These are phyloP conservation scores for Agrilus mali DNA, from an alignment of 2,888 invertebrate species.

Conservation along the genomic window DNA sequence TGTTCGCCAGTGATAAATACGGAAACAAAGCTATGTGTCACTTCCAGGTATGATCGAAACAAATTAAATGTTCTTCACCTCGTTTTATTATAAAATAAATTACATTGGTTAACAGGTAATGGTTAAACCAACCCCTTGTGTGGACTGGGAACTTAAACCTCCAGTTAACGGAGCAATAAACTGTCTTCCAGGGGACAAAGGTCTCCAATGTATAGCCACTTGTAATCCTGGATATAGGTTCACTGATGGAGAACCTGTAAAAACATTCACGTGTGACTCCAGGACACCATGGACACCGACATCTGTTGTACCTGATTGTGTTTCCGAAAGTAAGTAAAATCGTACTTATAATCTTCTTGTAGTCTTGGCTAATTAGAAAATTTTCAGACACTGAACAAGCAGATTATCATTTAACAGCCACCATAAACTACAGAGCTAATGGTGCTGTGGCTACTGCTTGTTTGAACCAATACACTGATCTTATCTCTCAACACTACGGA, in stretches of 20 bases:
- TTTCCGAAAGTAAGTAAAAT: constrained; percentile 66
- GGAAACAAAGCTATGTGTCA: constrained; percentile 83
- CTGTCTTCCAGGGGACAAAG: constrained; percentile 70
- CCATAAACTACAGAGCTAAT: constrained; percentile 77
- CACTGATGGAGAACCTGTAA: constrained; percentile 79
- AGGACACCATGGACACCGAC: constrained; percentile 77
- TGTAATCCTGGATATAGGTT: constrained; percentile 82
- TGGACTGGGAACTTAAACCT: constrained; percentile 84
- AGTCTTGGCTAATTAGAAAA: constrained; percentile 4
- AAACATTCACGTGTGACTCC: constrained; percentile 74
- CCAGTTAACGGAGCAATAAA: constrained; percentile 83
- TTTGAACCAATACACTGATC: constrained; percentile 72
- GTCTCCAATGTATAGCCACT: constrained; percentile 78
- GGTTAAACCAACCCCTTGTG: constrained; percentile 87
- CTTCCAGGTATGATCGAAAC: constrained; percentile 56
- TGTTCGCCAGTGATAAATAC: constrained; percentile 73
- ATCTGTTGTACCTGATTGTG: constrained; percentile 87
- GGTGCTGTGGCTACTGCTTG: constrained; percentile 80
- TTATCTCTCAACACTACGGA: constrained; percentile 66
- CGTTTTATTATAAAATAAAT: neutral
- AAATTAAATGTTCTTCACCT: neutral
- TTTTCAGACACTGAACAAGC: constrained; percentile 77
- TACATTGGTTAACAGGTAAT: constrained; percentile 43
- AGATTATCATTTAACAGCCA: constrained; percentile 82
- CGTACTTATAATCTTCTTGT: neutral